phyloP scores from a whole-genome alignment of 2,797 vertebrate genomes.

The Danio albolineatus region DNA sequence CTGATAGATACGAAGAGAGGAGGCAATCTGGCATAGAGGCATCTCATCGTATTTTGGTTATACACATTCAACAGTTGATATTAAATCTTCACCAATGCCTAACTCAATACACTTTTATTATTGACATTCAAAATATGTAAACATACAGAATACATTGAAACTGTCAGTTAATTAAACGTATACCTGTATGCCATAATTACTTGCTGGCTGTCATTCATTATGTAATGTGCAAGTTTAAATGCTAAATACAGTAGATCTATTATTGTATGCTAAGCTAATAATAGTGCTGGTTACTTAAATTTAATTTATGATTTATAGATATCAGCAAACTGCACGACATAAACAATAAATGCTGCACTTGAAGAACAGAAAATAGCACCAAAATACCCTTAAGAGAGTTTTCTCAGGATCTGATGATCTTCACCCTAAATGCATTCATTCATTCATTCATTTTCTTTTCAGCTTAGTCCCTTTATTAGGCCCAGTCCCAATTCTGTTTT shows the following conservation, averaged over 20 bases:
- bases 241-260: background rate
- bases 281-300: background rate
- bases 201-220: background rate
- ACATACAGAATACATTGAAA: background rate
- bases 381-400: background rate
- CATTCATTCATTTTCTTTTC: too few species aligned
- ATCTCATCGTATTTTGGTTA: background rate
- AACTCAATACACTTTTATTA: background rate
- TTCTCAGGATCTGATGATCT: background rate
- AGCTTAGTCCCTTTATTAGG: too few species aligned
- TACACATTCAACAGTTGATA: background rate
- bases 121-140: background rate
- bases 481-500: too few species aligned
- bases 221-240: background rate
- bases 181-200: background rate
- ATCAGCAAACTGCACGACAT: background rate
- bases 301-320: background rate
- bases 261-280: background rate
- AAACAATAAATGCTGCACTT: background rate
- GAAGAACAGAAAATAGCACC: conserved; percentile 1
- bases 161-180: background rate
- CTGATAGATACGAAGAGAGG: background rate
- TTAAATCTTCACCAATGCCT: background rate
- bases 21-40: background rate
- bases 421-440: too few species aligned